Evolutionary conservation across 2,888 invertebrate species (phyloP).

Genomic region (Epicampocera succincta): DNA sequence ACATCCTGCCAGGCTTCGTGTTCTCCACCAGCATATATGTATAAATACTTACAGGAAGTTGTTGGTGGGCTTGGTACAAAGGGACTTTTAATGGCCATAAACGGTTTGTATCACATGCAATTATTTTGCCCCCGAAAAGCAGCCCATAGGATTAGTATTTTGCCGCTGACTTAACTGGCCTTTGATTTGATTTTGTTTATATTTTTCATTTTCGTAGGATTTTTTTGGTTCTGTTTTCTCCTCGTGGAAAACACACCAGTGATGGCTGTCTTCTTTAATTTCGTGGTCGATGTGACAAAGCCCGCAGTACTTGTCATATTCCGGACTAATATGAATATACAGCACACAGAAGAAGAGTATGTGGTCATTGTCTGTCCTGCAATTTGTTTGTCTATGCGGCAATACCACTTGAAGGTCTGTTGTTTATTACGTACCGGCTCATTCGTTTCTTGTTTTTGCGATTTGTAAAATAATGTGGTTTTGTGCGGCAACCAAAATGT

Average conservation of each 20-base stretch:
- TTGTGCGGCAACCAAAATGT: constrained; percentile 26
- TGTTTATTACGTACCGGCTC: constrained; percentile 28
- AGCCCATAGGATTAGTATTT: constrained; percentile 59
- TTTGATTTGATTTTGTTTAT: constrained; percentile 39
- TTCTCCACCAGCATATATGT: no score
- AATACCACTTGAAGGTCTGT: constrained; percentile 44
- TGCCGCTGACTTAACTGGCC: constrained; percentile 56
- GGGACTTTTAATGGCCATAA: constrained; percentile 11
- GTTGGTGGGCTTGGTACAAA: background rate
- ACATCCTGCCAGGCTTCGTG: constrained; percentile 14
- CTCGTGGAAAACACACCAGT: constrained; percentile 25
- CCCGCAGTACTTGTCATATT: constrained; percentile 47
- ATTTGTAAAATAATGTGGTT: constrained; percentile 61
- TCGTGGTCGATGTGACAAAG: constrained; percentile 68
- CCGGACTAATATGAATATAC: background rate
- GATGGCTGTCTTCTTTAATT: constrained; percentile 62
- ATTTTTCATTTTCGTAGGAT: constrained; percentile 34
- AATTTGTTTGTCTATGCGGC: constrained; percentile 37
- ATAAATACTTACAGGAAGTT: background rate
- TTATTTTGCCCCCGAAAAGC: constrained; percentile 12
- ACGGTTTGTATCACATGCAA: constrained; percentile 18
- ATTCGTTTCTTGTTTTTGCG: constrained; percentile 16
- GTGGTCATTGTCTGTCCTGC: constrained; percentile 21
- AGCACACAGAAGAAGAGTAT: constrained; percentile 10
- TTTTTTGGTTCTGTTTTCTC: background rate